A percentile compares a stretch with the other conserved stretches of the same genome.
Evolutionary conservation across 2,888 invertebrate species (phyloP).

Genomic region (Ophion slaviceki): DNA sequence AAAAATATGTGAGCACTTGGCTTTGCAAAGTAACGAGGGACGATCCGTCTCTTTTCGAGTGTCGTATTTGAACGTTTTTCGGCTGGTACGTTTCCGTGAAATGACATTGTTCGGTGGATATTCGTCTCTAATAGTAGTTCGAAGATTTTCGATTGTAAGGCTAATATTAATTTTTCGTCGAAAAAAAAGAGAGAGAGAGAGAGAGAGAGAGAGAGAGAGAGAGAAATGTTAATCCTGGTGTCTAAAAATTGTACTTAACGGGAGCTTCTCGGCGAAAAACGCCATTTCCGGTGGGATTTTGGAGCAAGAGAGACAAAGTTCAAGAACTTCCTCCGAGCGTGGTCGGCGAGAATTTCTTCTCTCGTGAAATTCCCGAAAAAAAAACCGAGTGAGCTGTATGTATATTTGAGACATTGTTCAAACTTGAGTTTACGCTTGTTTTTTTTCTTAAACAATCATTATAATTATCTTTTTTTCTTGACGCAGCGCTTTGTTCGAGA

Average conservation of each 20-base stretch:
- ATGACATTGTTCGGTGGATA: constrained; percentile 34
- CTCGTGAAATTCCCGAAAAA: constrained; percentile 19
- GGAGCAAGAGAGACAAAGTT: neutral
- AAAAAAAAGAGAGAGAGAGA: neutral
- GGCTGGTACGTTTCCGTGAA: constrained; percentile 18
- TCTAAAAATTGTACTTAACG: constrained; percentile 62
- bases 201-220: neutral
- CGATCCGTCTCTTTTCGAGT: neutral
- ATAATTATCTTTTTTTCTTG: neutral
- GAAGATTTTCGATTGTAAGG: constrained; percentile 37
- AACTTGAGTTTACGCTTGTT: neutral
- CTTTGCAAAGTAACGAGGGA: constrained; percentile 12
- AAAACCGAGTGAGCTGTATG: constrained; percentile 23
- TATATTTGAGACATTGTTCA: constrained; percentile 17
- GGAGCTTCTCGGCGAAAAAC: neutral
- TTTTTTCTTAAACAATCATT: neutral
- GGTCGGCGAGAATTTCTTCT: neutral
- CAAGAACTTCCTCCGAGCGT: neutral
- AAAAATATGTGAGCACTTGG: neutral
- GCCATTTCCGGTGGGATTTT: neutral
- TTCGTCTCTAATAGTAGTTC: constrained; percentile 27
- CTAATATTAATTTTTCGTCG: constrained; percentile 38
- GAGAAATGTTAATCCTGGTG: constrained; percentile 13
- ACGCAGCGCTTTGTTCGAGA: neutral
- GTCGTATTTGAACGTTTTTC: constrained; percentile 42